Evolutionary conservation across 2,888 invertebrate species (phyloP).

Genomic region (Ochropleura plecta): DNA sequence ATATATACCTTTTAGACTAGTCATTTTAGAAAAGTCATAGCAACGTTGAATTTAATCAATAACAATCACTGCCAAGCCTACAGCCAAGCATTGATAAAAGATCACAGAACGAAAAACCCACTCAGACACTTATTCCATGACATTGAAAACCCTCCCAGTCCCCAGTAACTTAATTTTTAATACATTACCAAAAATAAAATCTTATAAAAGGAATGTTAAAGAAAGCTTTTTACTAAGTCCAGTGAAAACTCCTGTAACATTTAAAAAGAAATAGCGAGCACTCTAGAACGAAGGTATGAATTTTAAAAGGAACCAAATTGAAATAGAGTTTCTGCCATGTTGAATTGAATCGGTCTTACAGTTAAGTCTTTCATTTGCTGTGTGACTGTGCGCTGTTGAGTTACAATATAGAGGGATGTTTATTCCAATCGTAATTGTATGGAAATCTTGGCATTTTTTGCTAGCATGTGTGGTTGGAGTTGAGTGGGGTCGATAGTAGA

Average conservation of each 20-base stretch:
- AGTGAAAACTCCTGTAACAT: slow-evolving; percentile 40
- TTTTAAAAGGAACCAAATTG: slow-evolving; percentile 73
- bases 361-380: slow-evolving; percentile 46
- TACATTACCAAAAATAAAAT: slow-evolving; percentile 33
- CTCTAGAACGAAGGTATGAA: slow-evolving; percentile 68
- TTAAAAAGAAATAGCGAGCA: slow-evolving; percentile 56
- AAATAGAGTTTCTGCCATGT: slow-evolving; percentile 60
- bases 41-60: background rate
- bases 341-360: slow-evolving; percentile 57
- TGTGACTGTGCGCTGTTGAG: slow-evolving; percentile 24
- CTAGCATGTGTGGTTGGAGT: background rate
- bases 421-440: slow-evolving; percentile 31
- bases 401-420: slow-evolving; percentile 28
- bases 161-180: slow-evolving; percentile 31
- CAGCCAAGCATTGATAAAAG: background rate
- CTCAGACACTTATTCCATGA: slow-evolving; percentile 13
- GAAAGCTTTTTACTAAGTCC: slow-evolving; percentile 44
- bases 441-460: slow-evolving; percentile 23
- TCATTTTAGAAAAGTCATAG: background rate
- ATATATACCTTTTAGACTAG: too few relatives aligned
- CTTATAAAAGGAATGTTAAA: slow-evolving; percentile 35
- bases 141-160: slow-evolving; percentile 18
- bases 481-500: background rate
- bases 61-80: background rate
- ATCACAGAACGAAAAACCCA: background rate